Evolutionary conservation across 2,113 vertebrate genomes (phyloP), one percentile per base, ranked within the genome.

Genomic region (Microtus ochrogaster): DNA sequence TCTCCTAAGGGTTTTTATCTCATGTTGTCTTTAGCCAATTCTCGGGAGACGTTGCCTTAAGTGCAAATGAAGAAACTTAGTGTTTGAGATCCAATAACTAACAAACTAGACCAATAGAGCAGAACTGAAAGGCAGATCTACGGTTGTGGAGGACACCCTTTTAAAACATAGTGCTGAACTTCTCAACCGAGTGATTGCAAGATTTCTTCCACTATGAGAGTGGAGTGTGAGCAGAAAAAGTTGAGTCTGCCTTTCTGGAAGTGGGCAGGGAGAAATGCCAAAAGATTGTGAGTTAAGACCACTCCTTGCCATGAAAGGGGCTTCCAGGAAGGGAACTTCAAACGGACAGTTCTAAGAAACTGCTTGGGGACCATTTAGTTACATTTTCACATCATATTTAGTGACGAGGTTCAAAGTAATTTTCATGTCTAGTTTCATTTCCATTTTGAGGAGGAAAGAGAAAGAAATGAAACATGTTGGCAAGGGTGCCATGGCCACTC

Each of bases 371-470:
- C 12, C 24, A n/a, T 63, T 61, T 77, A 30, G 21, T 90, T 89
- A 55, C 36, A 3, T 28, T 72, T 95, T 33, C 81, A 76, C 7
- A 47, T 58, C 72, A 79, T 22, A 28, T 14, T 81, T 49, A 86
- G 12, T 89, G 61, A 73, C 3, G 17, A 19, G 10, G 13, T 70
- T 58, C 72, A 63, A 30, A 24, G 28, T n/a, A 14, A 22, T 82
- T 94, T 79, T 44, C 30, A 17, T 83, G 41, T 91, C 30, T 85
- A 16, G 49, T 90, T 92, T 88, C 9, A 78, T 88, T 92, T 91
- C 70, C 26, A 92, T 41, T n/a, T 85, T 13, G 24, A 86, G 28
- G 30, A 81, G n/a, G 49, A 84, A 39, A 92, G 22, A 96, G 44
- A 91, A 78, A 33, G 19, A 92, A 76, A 92, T 26, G 28, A 95